These are phyloP conservation scores for Drosophila parabipectinata DNA, from an alignment of 1,140 invertebrate species.

Conservation along the genomic window DNA sequence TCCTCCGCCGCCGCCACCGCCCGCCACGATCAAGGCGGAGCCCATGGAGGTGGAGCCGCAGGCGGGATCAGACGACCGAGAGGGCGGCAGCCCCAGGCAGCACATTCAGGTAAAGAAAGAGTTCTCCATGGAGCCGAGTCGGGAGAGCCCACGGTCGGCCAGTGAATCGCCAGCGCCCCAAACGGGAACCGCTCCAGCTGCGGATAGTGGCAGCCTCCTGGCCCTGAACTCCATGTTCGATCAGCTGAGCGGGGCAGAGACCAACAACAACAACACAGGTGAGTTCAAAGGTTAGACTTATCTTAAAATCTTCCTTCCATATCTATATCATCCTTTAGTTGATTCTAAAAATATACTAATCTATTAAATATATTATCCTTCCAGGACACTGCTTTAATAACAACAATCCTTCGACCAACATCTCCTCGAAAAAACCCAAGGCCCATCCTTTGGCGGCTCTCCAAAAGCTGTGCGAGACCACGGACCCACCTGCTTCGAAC, in stretches of 20 bases:
- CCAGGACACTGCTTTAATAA: constrained; percentile 64
- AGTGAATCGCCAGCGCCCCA: constrained; percentile 87
- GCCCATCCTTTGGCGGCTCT: constrained; percentile 95
- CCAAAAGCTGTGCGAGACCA: constrained; percentile 95
- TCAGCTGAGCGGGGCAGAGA: constrained; percentile 84
- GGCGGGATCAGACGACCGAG: constrained; percentile 8
- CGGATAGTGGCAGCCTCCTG: constrained; percentile 89
- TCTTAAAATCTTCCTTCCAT: too few species aligned
- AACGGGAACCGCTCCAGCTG: constrained; percentile 68
- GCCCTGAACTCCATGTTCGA: constrained; percentile 96
- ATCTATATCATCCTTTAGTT: not conserved
- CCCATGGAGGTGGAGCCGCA: constrained; percentile 48
- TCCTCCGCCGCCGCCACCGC: constrained; percentile 36
- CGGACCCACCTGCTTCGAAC: constrained; percentile 85
- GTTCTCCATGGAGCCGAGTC: constrained; percentile 75
- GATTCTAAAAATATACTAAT: not conserved
- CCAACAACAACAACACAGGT: constrained; percentile 66
- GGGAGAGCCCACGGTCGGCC: constrained; percentile 84
- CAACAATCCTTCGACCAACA: constrained; percentile 42
- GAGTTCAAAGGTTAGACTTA: not conserved
- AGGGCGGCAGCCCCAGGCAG: constrained; percentile 31
- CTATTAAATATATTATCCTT: not conserved
- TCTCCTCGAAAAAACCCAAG: constrained; percentile 86
- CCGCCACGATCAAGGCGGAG: constrained; percentile 62
- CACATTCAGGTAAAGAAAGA: constrained; percentile 79